phyloP scores from a whole-genome alignment of 2,113 vertebrate genomes.

The Protomyctophum bolini region DNA sequence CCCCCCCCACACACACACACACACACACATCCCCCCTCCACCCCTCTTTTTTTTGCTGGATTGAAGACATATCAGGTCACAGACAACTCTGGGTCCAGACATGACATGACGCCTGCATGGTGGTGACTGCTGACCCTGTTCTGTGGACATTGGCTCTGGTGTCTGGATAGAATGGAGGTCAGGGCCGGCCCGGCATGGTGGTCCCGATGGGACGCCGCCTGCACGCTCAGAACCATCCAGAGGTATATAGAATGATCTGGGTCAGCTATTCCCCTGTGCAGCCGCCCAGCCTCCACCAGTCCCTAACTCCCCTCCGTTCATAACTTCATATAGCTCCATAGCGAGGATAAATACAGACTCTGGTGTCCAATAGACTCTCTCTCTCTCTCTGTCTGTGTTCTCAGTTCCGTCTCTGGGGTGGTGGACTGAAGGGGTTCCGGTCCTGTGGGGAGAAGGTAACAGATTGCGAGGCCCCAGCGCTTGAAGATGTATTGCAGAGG shows the following conservation, averaged over 20 bases:
- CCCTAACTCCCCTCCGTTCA: neutral
- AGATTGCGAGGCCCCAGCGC: neutral
- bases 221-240: neutral
- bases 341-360: neutral
- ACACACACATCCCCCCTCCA: no score
- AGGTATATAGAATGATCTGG: constrained; percentile 2
- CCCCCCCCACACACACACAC: no score
- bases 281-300: neutral
- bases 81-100: constrained; percentile 16
- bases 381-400: neutral
- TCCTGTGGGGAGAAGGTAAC: constrained; percentile 33
- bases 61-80: constrained; percentile 20
- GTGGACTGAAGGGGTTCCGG: neutral
- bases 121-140: neutral
- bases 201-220: neutral
- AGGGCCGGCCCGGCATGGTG: neutral
- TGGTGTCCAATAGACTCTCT: neutral
- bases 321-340: neutral
- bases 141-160: constrained; percentile 28
- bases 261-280: neutral
- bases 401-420: neutral
- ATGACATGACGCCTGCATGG: constrained; percentile 7
- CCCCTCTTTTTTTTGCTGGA: neutral
- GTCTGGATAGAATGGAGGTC: constrained; percentile 30
- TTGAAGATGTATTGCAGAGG: neutral